Conservation (phyloP, 2,888 invertebrate species). For the Tubulanus polymorphus region DNA sequence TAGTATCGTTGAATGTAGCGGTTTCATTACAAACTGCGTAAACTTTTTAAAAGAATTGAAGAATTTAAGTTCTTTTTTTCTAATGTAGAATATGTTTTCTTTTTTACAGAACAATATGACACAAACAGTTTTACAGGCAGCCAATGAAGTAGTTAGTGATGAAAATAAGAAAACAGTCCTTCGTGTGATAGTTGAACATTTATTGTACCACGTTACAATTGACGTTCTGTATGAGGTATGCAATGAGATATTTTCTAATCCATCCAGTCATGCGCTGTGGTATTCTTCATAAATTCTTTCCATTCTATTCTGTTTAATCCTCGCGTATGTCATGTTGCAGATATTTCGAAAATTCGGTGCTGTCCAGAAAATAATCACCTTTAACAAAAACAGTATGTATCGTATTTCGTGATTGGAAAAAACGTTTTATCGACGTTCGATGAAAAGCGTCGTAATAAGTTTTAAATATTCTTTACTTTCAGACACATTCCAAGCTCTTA, state of each 20-base stretch:
- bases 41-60: no score
- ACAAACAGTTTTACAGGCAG: constrained; percentile 56
- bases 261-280: background rate
- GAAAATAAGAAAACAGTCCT: constrained; percentile 68
- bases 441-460: background rate
- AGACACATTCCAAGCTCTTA: constrained; percentile 97
- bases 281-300: background rate
- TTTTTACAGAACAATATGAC: constrained; percentile 44
- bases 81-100: background rate
- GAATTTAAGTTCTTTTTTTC: background rate
- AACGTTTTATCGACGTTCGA: background rate
- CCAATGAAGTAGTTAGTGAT: constrained; percentile 56
- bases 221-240: constrained; percentile 68
- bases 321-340: no score
- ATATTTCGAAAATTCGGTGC: constrained; percentile 98
- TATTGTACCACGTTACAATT: constrained; percentile 96
- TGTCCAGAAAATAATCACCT: constrained; percentile 98
- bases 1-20: no score
- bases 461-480: no score
- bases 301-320: no score
- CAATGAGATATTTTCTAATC: no score
- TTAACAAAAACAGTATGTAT: constrained; percentile 96
- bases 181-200: constrained; percentile 96
- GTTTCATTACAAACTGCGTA: no score
- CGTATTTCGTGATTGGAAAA: background rate